These are phyloP conservation scores for Pogonomyrmex californicus DNA, from an alignment of 1,140 invertebrate species.

Conservation along the genomic window DNA sequence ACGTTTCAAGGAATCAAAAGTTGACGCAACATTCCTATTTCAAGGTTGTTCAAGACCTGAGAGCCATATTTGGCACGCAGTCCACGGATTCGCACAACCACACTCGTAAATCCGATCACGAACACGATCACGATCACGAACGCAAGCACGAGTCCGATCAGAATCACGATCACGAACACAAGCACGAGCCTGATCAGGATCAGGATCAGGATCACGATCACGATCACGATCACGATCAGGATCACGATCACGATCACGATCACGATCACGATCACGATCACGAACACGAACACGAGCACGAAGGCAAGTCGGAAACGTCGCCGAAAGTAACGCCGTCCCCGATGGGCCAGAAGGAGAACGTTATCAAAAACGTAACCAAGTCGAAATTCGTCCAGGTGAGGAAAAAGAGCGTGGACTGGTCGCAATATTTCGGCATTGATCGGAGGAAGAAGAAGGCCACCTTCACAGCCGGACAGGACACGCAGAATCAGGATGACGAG, in stretches of 20 bases:
- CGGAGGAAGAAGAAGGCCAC: constrained; percentile 90
- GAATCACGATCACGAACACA: constrained; percentile 77
- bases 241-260: constrained; percentile 78
- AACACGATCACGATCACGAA: constrained; percentile 68
- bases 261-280: constrained; percentile 71
- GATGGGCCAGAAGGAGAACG: constrained; percentile 78
- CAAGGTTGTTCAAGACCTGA: constrained; percentile 83
- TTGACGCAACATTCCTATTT: neutral
- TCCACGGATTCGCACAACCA: constrained; percentile 73
- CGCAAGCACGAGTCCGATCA: constrained; percentile 77
- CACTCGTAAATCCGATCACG: constrained; percentile 77
- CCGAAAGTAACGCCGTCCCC: constrained; percentile 67
- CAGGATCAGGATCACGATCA: constrained; percentile 69
- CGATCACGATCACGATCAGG: constrained; percentile 75
- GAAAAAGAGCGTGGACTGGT: constrained; percentile 95
- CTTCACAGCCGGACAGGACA: constrained; percentile 78
- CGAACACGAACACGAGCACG: constrained; percentile 75
- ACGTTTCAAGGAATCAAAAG: neutral
- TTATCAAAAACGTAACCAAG: constrained; percentile 70
- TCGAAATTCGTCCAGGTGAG: constrained; percentile 87
- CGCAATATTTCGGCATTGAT: constrained; percentile 94
- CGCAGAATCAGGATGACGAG: constrained; percentile 86
- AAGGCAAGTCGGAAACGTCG: constrained; percentile 76
- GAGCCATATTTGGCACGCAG: constrained; percentile 80
- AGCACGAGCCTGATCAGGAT: constrained; percentile 71